Evolutionary conservation across 2,888 invertebrate genomes (phyloP), one percentile per base, ranked within the genome.

Genomic region (Sacculina carcini): DNA sequence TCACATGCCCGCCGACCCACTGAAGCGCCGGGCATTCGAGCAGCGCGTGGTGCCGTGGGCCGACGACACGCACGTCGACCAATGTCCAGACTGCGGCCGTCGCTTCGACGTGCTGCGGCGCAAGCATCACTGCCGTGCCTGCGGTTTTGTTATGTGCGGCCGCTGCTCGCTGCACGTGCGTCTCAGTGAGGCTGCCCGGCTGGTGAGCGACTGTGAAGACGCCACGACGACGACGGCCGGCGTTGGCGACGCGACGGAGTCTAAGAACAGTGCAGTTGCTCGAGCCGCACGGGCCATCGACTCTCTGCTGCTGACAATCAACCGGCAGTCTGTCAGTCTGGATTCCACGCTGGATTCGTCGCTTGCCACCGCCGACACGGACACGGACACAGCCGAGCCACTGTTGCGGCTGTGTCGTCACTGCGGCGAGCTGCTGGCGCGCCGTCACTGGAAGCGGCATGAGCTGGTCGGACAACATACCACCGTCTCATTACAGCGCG

Each of bases 91-190:
- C 57, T 98, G 98, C 69, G 83, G 87, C 0, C 78, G 78, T 62
- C 72, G 76, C 44, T 98, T 98, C 66, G 79, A 81, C 60, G 66
- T 90, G 52, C 78, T 87, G 0, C 71, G 86, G 53, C 71, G 96
- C 56, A 84, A 90, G 64, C 96, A 98, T 67, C 98, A 98, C 67
- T 98, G 98, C 63, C 72, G 94, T 55, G 71, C 96, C 4, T 96
- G 87, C 64, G 94, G 94, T 1, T 80, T 83, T 52, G 78, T 94
- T 54, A 79, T 92, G 73, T 94, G 94, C 64, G 75, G 85, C 62
- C 78, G 80, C 59, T 94, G 94, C 64, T 90, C 90, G 1, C 2
- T n/a, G n/a, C 49, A 52, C 54, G 36, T 56, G 55, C 52, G 26
- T 14, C n/a, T 50, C 57, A 72, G 83, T 82, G n/a, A 36, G n/a